Percentiles rank a stretch among this genome's conserved stretches.
These are phyloP conservation scores for Phoeniculus purpureus DNA, from an alignment of 2,797 vertebrate genomes.

Conservation along the genomic window DNA sequence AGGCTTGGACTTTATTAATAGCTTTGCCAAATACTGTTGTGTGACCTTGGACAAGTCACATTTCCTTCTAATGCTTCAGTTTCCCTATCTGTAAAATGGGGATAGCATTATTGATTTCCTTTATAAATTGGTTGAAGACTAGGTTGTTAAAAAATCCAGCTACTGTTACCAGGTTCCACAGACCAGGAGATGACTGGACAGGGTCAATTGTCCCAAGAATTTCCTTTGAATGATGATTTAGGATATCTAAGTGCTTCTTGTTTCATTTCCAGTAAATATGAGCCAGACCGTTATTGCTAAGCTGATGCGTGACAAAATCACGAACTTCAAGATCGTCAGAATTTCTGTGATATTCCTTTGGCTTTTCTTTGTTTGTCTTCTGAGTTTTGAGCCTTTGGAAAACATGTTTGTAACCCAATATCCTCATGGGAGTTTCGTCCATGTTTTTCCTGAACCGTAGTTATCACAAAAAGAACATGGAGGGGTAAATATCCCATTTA, in stretches of 20 bases:
- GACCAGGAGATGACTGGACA: neutral
- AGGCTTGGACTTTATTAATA: constrained; percentile 61
- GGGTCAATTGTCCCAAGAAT: neutral
- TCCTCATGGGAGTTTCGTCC: neutral
- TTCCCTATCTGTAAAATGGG: constrained; percentile 21
- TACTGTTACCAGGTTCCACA: neutral
- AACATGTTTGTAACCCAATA: neutral
- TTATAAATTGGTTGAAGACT: constrained; percentile 23
- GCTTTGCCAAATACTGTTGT: constrained; percentile 42
- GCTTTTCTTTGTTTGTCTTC: neutral
- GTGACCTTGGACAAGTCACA: constrained; percentile 56
- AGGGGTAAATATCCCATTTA: neutral
- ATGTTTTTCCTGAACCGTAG: neutral
- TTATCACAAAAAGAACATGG: neutral
- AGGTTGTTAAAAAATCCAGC: neutral
- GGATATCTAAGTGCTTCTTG: neutral
- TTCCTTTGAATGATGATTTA: neutral
- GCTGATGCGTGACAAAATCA: neutral
- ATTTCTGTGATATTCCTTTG: neutral
- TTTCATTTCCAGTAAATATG: constrained; percentile 12
- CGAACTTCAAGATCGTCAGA: neutral
- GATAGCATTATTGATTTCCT: constrained; percentile 42
- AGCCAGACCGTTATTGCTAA: neutral
- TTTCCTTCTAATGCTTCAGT: constrained; percentile 30
- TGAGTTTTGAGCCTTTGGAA: neutral